These are phyloP conservation scores for Myripristis jacobus DNA, from an alignment of 2,797 vertebrate species.

Conservation along the genomic window DNA sequence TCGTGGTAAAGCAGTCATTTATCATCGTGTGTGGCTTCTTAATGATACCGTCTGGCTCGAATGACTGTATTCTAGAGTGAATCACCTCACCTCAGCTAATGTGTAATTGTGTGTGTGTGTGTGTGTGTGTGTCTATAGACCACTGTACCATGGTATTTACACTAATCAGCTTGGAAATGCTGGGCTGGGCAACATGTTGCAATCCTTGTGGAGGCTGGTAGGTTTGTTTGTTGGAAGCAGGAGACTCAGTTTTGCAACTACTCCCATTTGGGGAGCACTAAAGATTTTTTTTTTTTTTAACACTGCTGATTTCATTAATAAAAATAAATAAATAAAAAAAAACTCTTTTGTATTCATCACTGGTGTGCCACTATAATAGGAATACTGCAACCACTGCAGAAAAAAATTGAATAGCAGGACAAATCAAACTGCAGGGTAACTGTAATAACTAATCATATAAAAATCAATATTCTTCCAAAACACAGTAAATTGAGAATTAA, in stretches of 20 bases:
- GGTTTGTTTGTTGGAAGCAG: constrained; percentile 8
- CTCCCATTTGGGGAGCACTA: constrained; percentile 1
- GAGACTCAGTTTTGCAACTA: constrained; percentile 4
- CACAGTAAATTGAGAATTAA: neutral
- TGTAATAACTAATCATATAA: constrained; percentile 1
- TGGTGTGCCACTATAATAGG: neutral
- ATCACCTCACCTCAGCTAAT: constrained; percentile 57
- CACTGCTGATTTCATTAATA: neutral
- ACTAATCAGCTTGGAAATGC: constrained; percentile 53
- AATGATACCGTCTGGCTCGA: constrained; percentile 65
- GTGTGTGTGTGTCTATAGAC: constrained; percentile 40
- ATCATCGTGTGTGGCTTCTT: constrained; percentile 48
- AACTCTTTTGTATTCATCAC: neutral
- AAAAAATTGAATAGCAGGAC: no score
- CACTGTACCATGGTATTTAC: constrained; percentile 50
- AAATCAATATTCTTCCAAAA: neutral
- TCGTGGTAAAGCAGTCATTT: constrained; percentile 34
- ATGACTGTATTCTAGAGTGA: constrained; percentile 58
- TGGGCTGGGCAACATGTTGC: constrained; percentile 51
- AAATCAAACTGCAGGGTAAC: neutral
- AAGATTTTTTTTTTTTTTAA: neutral
- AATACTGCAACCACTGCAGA: neutral
- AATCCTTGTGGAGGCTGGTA: constrained; percentile 30
- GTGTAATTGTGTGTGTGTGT: constrained; percentile 52
- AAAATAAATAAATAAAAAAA: no score